Conservation (phyloP, 2,113 vertebrate genomes). For the Butastur rufipennis region DNA sequence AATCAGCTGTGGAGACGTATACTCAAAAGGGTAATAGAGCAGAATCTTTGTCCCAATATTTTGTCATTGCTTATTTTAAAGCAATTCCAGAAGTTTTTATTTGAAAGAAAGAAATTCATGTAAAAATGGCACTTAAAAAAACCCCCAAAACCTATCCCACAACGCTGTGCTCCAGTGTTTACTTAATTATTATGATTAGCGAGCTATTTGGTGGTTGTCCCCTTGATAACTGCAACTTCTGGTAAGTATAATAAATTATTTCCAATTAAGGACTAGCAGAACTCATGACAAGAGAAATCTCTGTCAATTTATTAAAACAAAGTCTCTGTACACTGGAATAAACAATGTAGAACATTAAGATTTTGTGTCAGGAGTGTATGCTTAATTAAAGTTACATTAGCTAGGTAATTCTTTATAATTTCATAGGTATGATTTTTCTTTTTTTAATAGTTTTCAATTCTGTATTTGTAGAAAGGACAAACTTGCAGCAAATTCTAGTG, state of each 20-base stretch:
- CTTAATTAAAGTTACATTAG: slow-evolving; percentile 16
- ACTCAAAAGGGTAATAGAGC: neutral
- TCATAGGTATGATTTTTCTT: neutral
- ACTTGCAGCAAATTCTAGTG: neutral
- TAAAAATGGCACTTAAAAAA: neutral
- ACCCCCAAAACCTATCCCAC: fast-evolving
- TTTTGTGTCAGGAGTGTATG: neutral
- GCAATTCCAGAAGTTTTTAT: neutral
- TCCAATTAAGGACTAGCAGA: slow-evolving; percentile 31
- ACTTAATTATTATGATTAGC: neutral
- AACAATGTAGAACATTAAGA: neutral
- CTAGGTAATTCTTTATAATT: neutral
- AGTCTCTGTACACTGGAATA: neutral
- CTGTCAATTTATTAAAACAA: neutral
- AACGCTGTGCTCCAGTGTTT: neutral
- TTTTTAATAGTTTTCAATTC: neutral
- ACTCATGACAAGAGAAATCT: neutral
- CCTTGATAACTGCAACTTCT: neutral
- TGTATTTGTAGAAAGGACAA: neutral
- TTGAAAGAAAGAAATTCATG: neutral
- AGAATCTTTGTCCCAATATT: neutral
- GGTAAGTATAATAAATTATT: neutral
- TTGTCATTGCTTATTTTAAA: neutral
- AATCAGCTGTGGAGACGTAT: neutral
- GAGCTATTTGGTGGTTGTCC: neutral